A percentile compares a stretch with the other conserved stretches of the same genome.
phyloP scores from a whole-genome alignment of 2,888 invertebrate genomes.

The Patella depressa region DNA sequence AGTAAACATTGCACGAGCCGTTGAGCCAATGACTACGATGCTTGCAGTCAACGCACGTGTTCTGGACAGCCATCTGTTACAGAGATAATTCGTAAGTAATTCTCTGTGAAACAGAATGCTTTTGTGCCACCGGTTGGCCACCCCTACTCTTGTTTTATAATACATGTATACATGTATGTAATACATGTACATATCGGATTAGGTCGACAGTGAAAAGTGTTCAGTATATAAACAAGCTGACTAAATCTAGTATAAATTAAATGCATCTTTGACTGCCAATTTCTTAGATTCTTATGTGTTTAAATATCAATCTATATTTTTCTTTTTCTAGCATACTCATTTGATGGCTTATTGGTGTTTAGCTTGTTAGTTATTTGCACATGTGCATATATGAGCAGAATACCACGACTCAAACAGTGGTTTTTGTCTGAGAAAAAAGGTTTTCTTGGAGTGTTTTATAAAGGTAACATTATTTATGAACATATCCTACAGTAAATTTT shows the following conservation, averaged over 20 bases:
- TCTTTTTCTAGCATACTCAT: slow-evolving; percentile 68
- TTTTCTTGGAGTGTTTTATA: slow-evolving; percentile 72
- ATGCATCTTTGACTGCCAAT: neutral
- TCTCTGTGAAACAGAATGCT: too few species aligned
- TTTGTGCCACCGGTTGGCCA: neutral
- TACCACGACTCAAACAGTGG: slow-evolving; percentile 71
- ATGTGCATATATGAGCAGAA: slow-evolving; percentile 72
- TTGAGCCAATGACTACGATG: too few species aligned
- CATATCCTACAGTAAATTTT: too few species aligned
- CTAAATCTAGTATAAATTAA: neutral
- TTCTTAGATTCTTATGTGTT: neutral
- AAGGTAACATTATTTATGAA: slow-evolving; percentile 60
- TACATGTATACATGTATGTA: neutral
- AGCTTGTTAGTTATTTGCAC: slow-evolving; percentile 71
- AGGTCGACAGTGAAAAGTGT: neutral
- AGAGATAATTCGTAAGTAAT: too few species aligned
- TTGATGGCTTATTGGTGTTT: slow-evolving; percentile 73
- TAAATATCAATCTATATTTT: neutral
- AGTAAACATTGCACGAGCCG: too few species aligned
- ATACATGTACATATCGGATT: neutral
- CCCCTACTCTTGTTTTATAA: neutral
- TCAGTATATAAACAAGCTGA: neutral
- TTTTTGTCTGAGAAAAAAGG: slow-evolving; percentile 73
- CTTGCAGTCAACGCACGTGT: too few species aligned
- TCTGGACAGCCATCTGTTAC: too few species aligned